A percentile compares a stretch with the other conserved stretches of the same genome.
Evolutionary conservation across 1,140 invertebrate genomes (phyloP).

Genomic region (Dreissena polymorpha): DNA sequence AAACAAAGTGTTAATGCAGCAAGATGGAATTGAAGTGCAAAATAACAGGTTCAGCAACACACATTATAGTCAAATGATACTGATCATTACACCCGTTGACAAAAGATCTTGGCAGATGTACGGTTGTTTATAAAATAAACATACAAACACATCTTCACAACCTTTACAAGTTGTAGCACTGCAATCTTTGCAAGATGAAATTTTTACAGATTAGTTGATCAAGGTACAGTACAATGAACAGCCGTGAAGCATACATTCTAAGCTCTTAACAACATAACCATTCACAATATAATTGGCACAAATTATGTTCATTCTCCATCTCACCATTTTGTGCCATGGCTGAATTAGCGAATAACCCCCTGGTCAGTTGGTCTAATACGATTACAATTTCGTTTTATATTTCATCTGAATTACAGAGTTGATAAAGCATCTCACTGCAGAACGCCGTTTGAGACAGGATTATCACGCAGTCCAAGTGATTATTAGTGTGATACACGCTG

Average conservation of each 20-base stretch:
- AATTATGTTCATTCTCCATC: neutral
- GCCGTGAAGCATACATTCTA: neutral
- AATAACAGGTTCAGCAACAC: too few relatives aligned
- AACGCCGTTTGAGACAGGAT: slow-evolving; percentile 1
- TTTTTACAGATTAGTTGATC: too few relatives aligned
- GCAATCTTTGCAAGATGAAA: too few relatives aligned
- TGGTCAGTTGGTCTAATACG: neutral
- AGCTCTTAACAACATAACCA: neutral
- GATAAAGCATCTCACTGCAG: neutral
- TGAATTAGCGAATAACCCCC: neutral
- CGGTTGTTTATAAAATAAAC: too few relatives aligned
- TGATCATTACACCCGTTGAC: too few relatives aligned
- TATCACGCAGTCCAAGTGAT: slow-evolving; percentile 42
- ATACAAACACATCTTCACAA: too few relatives aligned
- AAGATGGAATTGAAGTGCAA: too few relatives aligned
- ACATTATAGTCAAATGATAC: too few relatives aligned
- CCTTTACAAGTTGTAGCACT: too few relatives aligned
- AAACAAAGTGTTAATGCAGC: too few relatives aligned
- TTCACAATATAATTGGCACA: neutral
- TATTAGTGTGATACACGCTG: slow-evolving; percentile 24
- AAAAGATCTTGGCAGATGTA: too few relatives aligned
- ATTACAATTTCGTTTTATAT: slow-evolving; percentile 4
- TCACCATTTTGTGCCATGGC: neutral
- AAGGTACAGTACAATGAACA: neutral
- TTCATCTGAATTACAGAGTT: neutral